phyloP scores from a whole-genome alignment of 2,888 invertebrate genomes.

The Osedax frankpressi region DNA sequence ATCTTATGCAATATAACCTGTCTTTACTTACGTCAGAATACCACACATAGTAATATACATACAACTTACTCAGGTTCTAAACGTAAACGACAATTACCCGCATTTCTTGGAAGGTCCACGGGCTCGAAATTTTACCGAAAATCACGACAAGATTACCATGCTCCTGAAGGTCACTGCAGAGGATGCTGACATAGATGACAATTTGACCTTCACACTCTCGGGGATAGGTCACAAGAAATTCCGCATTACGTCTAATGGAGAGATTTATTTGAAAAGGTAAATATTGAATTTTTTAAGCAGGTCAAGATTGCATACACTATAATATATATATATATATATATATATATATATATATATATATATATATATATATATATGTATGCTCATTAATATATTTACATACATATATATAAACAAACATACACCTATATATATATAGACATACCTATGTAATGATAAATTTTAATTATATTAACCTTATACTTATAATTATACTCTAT shows the following conservation, averaged over 20 bases:
- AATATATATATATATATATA: neutral
- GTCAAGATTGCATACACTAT: too few species aligned
- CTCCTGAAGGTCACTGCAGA: neutral
- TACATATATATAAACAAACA: too few species aligned
- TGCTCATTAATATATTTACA: too few species aligned
- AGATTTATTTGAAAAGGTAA: neutral
- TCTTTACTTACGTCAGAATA: too few species aligned
- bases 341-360: neutral
- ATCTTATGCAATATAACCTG: too few species aligned
- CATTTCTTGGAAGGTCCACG: neutral
- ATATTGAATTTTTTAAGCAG: too few species aligned
- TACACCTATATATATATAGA: too few species aligned
- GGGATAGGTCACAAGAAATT: neutral
- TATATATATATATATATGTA: neutral
- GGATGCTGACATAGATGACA: neutral
- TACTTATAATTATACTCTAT: too few species aligned
- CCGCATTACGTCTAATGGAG: neutral
- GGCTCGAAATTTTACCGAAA: neutral
- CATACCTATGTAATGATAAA: too few species aligned
- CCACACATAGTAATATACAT: too few species aligned
- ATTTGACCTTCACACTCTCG: neutral
- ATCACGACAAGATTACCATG: neutral
- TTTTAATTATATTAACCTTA: too few species aligned
- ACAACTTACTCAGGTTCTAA: neutral
- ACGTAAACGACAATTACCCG: neutral